Conservation (phyloP, 1,140 invertebrate genomes). For the Caerostris extrusa region DNA sequence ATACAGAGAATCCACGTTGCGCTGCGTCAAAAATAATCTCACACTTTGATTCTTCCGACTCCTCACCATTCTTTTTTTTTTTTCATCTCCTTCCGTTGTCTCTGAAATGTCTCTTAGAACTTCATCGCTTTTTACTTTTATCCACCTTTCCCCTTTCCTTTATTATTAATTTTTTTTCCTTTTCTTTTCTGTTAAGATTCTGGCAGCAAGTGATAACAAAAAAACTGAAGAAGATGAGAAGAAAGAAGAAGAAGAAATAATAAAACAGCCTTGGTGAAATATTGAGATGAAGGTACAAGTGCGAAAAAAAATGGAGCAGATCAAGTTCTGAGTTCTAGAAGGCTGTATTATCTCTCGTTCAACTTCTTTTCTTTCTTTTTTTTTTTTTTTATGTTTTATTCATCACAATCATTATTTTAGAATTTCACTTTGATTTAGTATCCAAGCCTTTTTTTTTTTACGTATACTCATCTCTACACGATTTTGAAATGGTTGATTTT, state of each 20-base stretch:
- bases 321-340: background rate
- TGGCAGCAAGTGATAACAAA: too few species aligned
- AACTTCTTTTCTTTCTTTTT: background rate
- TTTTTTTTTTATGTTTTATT: constrained; percentile 71
- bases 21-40: constrained; percentile 70
- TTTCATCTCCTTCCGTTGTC: background rate
- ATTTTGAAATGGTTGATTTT: background rate
- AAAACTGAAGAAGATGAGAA: too few species aligned
- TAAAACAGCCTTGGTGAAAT: background rate
- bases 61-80: background rate
- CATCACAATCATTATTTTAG: constrained; percentile 63
- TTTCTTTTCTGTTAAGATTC: too few species aligned
- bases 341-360: constrained; percentile 22
- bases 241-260: too few species aligned
- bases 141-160: too few species aligned
- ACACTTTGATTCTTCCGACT: constrained; percentile 55
- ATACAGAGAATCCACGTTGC: background rate
- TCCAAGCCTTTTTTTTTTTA: background rate
- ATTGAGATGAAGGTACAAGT: constrained; percentile 7
- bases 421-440: constrained; percentile 61
- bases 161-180: too few species aligned
- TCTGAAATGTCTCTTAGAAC: background rate
- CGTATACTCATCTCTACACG: background rate
- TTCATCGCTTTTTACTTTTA: constrained; percentile 16
- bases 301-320: background rate